A percentile compares a stretch with the other conserved stretches of the same genome.
Evolutionary conservation across 2,113 vertebrate genomes (phyloP).

Genomic region (Entomyzon cyanotis): DNA sequence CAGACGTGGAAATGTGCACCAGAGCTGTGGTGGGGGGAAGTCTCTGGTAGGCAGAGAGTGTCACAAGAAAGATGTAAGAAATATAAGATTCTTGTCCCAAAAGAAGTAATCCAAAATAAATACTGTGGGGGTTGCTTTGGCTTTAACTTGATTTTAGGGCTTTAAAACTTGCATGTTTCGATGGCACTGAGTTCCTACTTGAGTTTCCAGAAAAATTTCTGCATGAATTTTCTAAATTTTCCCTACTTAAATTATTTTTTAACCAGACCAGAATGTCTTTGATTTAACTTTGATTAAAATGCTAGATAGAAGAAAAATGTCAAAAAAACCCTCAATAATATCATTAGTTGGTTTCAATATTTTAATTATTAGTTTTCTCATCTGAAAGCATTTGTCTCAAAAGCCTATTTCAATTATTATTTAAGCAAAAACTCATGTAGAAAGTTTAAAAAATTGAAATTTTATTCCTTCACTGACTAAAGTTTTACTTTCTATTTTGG

Average conservation of each 20-base stretch:
- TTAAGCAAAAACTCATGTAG: not conserved
- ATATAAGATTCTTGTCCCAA: not conserved
- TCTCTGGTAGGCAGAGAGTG: not conserved
- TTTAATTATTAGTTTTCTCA: not conserved
- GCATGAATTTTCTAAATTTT: not conserved
- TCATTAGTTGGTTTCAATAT: not conserved
- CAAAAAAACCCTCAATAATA: not conserved
- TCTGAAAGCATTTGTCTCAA: not conserved
- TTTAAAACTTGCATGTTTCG: not conserved
- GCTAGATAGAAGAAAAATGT: not conserved
- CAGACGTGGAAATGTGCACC: not conserved
- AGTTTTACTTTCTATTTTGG: not conserved
- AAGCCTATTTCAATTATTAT: not conserved
- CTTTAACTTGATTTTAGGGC: not conserved
- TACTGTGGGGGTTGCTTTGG: not conserved
- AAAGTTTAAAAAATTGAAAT: not conserved
- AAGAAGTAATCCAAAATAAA: not conserved
- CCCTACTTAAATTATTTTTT: not conserved
- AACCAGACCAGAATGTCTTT: not conserved
- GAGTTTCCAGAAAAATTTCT: not conserved
- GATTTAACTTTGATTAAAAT: not conserved
- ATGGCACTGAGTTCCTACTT: not conserved
- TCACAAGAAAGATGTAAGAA: fast-evolving
- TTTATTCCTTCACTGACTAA: not conserved
- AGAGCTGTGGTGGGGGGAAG: fast-evolving